phyloP scores from a whole-genome alignment of 2,113 vertebrate genomes.

The Corythornis vintsioides region DNA sequence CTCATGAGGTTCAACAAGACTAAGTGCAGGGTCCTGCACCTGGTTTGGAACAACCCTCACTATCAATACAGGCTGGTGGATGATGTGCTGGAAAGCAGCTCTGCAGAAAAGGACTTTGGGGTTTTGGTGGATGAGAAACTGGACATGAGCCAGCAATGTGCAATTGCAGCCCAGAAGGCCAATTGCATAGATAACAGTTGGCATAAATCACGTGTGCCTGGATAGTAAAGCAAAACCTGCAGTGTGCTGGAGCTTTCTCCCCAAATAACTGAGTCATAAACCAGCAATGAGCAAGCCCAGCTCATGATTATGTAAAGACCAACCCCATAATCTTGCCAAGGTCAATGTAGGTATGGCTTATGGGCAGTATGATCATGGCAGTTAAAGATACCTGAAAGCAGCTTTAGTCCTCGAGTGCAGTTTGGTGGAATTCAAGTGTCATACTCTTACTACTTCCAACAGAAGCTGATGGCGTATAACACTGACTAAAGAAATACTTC shows the following conservation, averaged over 20 bases:
- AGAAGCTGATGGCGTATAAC: conserved; percentile 26
- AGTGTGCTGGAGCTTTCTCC: not conserved
- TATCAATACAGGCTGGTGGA: too few species aligned
- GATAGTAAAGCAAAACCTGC: not conserved
- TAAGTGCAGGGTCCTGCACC: too few species aligned
- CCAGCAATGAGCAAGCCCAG: not conserved
- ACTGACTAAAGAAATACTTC: conserved; percentile 25
- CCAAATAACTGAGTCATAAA: not conserved
- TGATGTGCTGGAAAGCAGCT: too few species aligned
- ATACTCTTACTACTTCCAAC: conserved; percentile 7
- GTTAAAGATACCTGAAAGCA: not conserved
- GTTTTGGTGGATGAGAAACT: too few species aligned
- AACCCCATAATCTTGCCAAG: not conserved
- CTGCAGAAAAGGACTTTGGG: too few species aligned
- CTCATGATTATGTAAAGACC: not conserved
- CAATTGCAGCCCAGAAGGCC: too few species aligned
- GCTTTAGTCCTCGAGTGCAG: not conserved
- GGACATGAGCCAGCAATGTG: too few species aligned
- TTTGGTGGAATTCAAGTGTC: not conserved
- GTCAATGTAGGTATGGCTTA: not conserved
- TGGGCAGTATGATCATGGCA: not conserved
- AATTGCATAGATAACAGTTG: not conserved
- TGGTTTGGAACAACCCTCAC: too few species aligned
- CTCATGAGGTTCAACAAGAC: too few species aligned
- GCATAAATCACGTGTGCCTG: not conserved